Evolutionary conservation across 2,113 vertebrate species (phyloP).

Genomic region (Tinamus guttatus): DNA sequence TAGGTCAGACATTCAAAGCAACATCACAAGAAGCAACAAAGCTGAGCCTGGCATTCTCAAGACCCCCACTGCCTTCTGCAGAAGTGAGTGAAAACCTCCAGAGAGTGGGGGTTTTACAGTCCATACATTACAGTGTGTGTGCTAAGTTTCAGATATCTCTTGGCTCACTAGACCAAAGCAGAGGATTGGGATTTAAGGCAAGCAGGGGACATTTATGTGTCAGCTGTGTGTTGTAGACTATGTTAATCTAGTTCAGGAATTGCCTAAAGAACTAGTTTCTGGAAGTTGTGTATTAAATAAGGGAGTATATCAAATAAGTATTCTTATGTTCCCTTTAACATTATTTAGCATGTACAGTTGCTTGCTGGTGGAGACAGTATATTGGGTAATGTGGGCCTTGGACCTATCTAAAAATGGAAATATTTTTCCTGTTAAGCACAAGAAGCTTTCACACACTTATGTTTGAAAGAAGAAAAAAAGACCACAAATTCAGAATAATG

Average conservation of each 20-base stretch:
- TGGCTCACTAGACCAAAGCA: neutral
- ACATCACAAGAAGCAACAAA: conserved; percentile 89
- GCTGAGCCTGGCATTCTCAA: conserved; percentile 87
- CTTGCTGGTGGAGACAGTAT: neutral
- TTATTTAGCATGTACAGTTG: neutral
- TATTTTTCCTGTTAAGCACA: neutral
- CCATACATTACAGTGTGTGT: neutral
- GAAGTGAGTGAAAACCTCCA: conserved; percentile 75
- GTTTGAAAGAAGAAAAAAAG: neutral
- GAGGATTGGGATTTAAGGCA: neutral
- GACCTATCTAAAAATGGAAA: neutral
- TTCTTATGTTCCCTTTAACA: neutral
- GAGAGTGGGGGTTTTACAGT: neutral
- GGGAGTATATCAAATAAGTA: neutral
- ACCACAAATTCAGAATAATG: neutral
- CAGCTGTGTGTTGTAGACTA: neutral
- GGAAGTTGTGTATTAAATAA: neutral
- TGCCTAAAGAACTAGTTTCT: neutral
- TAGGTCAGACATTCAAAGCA: conserved; percentile 84
- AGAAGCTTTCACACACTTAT: neutral
- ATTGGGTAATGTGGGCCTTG: neutral
- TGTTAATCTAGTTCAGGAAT: neutral
- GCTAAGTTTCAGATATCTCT: neutral
- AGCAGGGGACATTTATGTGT: neutral
- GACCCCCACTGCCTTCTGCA: conserved; percentile 79